Evolutionary conservation across 2,888 invertebrate species (phyloP).

Genomic region (Ramazzottius varieornatus): DNA sequence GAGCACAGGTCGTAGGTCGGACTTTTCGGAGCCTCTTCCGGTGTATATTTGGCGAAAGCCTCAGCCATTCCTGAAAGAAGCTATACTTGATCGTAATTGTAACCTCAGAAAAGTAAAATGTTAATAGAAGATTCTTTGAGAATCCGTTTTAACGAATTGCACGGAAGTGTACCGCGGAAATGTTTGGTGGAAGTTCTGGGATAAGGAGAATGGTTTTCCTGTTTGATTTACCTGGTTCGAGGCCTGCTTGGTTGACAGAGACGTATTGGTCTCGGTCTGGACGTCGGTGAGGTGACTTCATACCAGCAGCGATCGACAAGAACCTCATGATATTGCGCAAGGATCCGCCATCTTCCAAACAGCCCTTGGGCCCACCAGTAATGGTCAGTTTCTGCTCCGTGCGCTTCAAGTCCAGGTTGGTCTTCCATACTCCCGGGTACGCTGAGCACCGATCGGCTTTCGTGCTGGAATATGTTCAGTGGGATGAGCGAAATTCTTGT

Average conservation of each 20-base stretch:
- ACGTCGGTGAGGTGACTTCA: background rate
- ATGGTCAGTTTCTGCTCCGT: background rate
- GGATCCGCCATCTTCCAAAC: background rate
- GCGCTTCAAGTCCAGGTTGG: background rate
- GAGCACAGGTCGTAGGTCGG: background rate
- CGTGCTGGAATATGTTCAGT: too few species aligned
- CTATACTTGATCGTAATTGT: too few species aligned
- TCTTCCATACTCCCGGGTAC: background rate
- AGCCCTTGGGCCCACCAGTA: background rate
- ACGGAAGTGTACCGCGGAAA: background rate
- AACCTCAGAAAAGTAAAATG: too few species aligned
- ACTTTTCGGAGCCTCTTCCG: background rate
- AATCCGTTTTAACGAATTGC: background rate
- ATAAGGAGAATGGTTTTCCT: background rate
- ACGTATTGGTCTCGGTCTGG: background rate
- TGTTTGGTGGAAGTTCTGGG: background rate
- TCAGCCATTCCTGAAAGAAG: background rate
- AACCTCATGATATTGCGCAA: background rate
- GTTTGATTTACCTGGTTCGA: background rate
- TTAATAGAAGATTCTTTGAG: too few species aligned
- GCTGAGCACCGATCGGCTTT: background rate
- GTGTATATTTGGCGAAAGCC: background rate
- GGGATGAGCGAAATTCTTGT: too few species aligned
- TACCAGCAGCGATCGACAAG: background rate
- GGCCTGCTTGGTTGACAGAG: background rate